A percentile compares a stretch with the other conserved stretches of the same genome.
Evolutionary conservation across 2,113 vertebrate species (phyloP).

Genomic region (Lota lota): DNA sequence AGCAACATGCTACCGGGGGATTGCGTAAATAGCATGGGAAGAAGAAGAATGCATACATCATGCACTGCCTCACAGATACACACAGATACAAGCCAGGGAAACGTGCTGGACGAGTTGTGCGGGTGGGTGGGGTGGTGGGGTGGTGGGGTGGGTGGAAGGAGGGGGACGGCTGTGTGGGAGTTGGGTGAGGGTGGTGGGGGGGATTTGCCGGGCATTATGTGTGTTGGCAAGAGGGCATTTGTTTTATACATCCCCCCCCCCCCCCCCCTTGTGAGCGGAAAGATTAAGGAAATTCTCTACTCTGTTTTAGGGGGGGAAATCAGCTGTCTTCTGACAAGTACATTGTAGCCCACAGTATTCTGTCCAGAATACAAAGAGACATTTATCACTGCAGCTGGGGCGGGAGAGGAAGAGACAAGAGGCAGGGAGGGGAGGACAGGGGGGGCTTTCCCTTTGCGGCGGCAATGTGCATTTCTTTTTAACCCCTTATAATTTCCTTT

Average conservation of each 20-base stretch:
- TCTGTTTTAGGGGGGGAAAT: slow-evolving; percentile 62
- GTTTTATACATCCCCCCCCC: slow-evolving; percentile 57
- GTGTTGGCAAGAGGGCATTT: slow-evolving; percentile 52
- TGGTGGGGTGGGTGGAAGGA: too few relatives aligned
- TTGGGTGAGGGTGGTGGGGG: not conserved
- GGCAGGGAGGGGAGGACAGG: not conserved
- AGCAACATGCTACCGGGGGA: slow-evolving; percentile 21
- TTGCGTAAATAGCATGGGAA: not conserved
- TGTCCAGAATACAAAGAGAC: slow-evolving; percentile 74
- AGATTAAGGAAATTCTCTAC: slow-evolving; percentile 65
- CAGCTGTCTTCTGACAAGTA: slow-evolving; percentile 71
- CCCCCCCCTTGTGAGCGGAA: slow-evolving; percentile 38
- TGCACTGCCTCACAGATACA: not conserved
- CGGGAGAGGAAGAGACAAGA: slow-evolving; percentile 38
- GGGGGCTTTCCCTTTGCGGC: slow-evolving; percentile 44
- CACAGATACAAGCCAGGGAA: slow-evolving; percentile 20
- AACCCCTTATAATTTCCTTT: slow-evolving; percentile 60
- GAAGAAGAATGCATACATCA: too few relatives aligned
- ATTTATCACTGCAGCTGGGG: slow-evolving; percentile 77
- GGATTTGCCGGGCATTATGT: slow-evolving; percentile 45
- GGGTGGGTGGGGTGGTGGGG: too few relatives aligned
- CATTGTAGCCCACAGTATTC: slow-evolving; percentile 68
- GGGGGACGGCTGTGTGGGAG: too few relatives aligned
- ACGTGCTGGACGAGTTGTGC: too few relatives aligned
- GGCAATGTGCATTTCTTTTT: slow-evolving; percentile 54